A percentile compares a stretch with the other conserved stretches of the same genome.
Evolutionary conservation across 2,797 vertebrate species (phyloP).

Genomic region (Microctenopoma steveboyesi): DNA sequence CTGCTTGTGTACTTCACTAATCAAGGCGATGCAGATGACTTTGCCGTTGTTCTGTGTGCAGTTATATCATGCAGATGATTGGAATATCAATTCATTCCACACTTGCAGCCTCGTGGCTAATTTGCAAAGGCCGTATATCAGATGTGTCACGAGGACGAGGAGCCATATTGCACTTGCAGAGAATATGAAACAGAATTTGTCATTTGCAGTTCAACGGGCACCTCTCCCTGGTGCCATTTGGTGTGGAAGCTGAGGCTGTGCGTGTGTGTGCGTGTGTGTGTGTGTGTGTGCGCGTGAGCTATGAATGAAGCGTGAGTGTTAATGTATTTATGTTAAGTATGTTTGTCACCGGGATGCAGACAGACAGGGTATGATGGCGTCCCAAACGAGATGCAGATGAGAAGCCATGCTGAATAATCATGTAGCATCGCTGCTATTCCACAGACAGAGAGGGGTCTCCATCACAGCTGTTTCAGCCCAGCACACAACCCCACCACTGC

Average conservation of each 20-base stretch:
- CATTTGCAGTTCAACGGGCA: slow-evolving; percentile 47
- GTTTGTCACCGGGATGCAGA: slow-evolving; percentile 45
- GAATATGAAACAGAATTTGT: slow-evolving; percentile 53
- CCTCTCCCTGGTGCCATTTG: slow-evolving; percentile 42
- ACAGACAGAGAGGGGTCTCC: slow-evolving; percentile 47
- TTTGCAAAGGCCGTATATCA: slow-evolving; percentile 71
- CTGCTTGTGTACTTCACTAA: slow-evolving; percentile 72
- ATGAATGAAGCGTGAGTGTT: slow-evolving; percentile 37
- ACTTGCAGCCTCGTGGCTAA: slow-evolving; percentile 67
- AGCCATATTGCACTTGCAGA: slow-evolving; percentile 48
- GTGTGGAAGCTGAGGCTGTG: slow-evolving; percentile 19
- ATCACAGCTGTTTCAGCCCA: slow-evolving; percentile 57
- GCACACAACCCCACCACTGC: slow-evolving; percentile 33
- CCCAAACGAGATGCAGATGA: slow-evolving; percentile 73
- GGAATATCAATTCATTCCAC: slow-evolving; percentile 75
- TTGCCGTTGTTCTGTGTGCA: slow-evolving; percentile 62
- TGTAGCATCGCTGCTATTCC: slow-evolving; percentile 27
- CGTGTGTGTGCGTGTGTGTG: slow-evolving; percentile 9
- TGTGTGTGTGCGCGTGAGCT: slow-evolving; percentile 8
- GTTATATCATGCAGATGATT: slow-evolving; percentile 76
- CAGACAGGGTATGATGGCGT: slow-evolving; percentile 31
- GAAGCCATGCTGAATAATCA: slow-evolving; percentile 66
- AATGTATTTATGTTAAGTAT: slow-evolving; percentile 46
- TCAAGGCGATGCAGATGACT: slow-evolving; percentile 75
- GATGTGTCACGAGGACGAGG: slow-evolving; percentile 59